phyloP scores from a whole-genome alignment of 2,888 invertebrate species.

The Rhingia campestris region DNA sequence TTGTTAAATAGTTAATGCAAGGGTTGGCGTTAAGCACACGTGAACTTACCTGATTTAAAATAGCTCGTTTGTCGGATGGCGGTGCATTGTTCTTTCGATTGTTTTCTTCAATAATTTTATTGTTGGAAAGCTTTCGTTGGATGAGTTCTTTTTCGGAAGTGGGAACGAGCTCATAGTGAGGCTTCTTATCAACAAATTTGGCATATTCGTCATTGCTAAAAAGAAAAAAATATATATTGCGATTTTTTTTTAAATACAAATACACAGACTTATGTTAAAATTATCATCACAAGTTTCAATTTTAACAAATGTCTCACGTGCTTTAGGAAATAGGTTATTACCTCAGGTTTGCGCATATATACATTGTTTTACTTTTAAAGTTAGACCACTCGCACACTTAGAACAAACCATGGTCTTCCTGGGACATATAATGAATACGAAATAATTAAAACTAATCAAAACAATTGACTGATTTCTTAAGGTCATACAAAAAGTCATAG shows the following conservation, averaged over 20 bases:
- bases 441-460: too few relatives aligned
- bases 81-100: slow-evolving; percentile 3
- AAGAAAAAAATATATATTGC: slow-evolving; percentile 43
- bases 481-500: not conserved
- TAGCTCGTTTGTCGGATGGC: slow-evolving; percentile 43
- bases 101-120: slow-evolving; percentile 27
- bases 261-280: not conserved
- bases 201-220: slow-evolving; percentile 80
- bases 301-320: too few relatives aligned
- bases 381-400: too few relatives aligned
- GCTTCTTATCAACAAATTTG: slow-evolving; percentile 78
- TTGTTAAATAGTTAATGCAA: too few relatives aligned
- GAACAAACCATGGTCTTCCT: too few relatives aligned
- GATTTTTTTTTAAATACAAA: not conserved
- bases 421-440: too few relatives aligned
- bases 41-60: slow-evolving; percentile 57
- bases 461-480: too few relatives aligned
- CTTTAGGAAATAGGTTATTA: too few relatives aligned
- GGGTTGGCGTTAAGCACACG: too few relatives aligned
- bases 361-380: too few relatives aligned
- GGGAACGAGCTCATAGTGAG: slow-evolving; percentile 78
- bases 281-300: too few relatives aligned
- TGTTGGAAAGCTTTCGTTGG: slow-evolving; percentile 26
- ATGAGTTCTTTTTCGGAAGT: slow-evolving; percentile 76
- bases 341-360: too few relatives aligned